Evolutionary conservation across 2,113 vertebrate genomes (phyloP), one percentile per base, ranked within the genome.

Genomic region (Alouatta palliata): DNA sequence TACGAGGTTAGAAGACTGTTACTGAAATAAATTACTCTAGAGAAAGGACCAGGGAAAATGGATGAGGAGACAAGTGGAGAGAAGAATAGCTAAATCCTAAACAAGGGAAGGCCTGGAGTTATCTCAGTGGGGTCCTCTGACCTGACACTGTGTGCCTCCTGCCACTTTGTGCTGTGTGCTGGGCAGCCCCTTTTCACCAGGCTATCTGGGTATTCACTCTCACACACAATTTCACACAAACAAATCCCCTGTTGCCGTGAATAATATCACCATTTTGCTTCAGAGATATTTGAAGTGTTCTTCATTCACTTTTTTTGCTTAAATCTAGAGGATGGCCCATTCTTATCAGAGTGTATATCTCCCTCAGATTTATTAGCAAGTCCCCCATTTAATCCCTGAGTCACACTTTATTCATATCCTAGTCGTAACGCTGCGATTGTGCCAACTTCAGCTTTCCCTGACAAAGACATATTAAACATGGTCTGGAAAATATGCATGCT

Each of bases 141-240:
- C 23, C 3, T 30, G 23, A 47, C 8, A 2, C 3, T 21, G 0
- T 61, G 11, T 1, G 6, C 37, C 47, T 71, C 17, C 7, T 37
- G 2, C 1, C 10, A 23, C 3, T 16, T 52, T 14, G 4, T 35
- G 3, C 10, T 21, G 7, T 6, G 10, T 10, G 6, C 14, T 20
- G 3, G n/a, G 17, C 1, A 47, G 25, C 5, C 3, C 11, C 10
- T 64, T 47, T n/a, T 61, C 32, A 25, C 13, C 2, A 7, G 30
- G 0, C 64, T 84, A 3, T 30, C 70, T 16, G 6, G 20, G 12
- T 27, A 56, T 87, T 83, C 21, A 35, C 3, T 12, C 47, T 81
- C 3, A 80, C 8, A 47, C 0, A 30, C 35, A 71, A 11, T 6
- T 40, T 76, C 40, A 17, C 54, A 35, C 2, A 35, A 58, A 82